These are phyloP conservation scores for Gephyroberyx darwinii DNA, from an alignment of 2,797 vertebrate species.

Conservation along the genomic window DNA sequence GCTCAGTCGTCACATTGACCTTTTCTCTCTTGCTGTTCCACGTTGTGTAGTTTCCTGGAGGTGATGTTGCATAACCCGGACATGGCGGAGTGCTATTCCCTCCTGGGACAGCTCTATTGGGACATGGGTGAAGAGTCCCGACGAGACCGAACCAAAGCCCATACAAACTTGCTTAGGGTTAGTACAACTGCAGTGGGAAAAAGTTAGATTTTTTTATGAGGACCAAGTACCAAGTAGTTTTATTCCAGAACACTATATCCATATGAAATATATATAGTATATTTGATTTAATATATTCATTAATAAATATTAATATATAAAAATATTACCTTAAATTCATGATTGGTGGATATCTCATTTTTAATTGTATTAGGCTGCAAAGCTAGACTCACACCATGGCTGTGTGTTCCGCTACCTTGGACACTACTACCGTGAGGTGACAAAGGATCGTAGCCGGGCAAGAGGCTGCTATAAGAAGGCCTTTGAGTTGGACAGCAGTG, in stretches of 20 bases:
- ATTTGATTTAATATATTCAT: too few species aligned
- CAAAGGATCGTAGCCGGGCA: slow-evolving; percentile 87
- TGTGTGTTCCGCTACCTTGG: slow-evolving; percentile 90
- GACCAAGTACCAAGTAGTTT: not conserved
- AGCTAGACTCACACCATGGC: slow-evolving; percentile 87
- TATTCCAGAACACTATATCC: not conserved
- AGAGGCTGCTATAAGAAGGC: slow-evolving; percentile 95
- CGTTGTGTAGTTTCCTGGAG: slow-evolving; percentile 83
- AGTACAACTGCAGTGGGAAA: slow-evolving; percentile 14
- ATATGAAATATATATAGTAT: not conserved
- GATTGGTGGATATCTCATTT: not conserved
- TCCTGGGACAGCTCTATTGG: slow-evolving; percentile 92
- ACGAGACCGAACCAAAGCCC: slow-evolving; percentile 89
- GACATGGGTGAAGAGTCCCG: slow-evolving; percentile 90
- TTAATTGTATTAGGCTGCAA: slow-evolving; percentile 87
- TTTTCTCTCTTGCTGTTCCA: slow-evolving; percentile 1
- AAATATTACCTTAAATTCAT: too few species aligned
- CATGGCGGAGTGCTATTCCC: slow-evolving; percentile 86
- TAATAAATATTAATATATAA: not conserved
- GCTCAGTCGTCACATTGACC: not conserved
- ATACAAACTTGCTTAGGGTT: slow-evolving; percentile 93
- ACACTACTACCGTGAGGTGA: slow-evolving; percentile 90
- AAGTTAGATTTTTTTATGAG: not conserved
- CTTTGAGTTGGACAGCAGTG: slow-evolving; percentile 87
- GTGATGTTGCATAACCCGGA: slow-evolving; percentile 83